phyloP scores from a whole-genome alignment of 2,888 invertebrate species.

The Bruchidius siliquastri region DNA sequence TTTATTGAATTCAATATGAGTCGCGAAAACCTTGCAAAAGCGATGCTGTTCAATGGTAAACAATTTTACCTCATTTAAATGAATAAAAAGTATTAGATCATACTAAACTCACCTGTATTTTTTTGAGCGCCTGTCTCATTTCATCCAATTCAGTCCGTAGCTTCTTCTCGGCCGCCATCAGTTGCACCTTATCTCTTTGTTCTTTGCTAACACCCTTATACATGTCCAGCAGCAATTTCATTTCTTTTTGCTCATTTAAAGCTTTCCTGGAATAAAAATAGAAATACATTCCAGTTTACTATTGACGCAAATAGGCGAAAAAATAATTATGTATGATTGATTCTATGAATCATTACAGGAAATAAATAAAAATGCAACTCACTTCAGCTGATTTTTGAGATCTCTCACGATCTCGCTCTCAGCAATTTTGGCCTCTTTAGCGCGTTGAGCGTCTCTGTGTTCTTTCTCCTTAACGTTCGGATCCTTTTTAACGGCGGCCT shows the following conservation, averaged over 20 bases:
- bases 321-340: background rate
- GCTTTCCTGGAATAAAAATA: slow-evolving; percentile 64
- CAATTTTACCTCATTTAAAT: too few relatives aligned
- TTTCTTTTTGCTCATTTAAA: slow-evolving; percentile 87
- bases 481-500: slow-evolving; percentile 57
- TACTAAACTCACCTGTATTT: slow-evolving; percentile 61
- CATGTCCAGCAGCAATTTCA: slow-evolving; percentile 92
- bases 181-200: slow-evolving; percentile 90
- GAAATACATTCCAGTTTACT: too few relatives aligned
- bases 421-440: slow-evolving; percentile 60
- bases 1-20: too few relatives aligned
- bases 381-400: slow-evolving; percentile 89
- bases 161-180: slow-evolving; percentile 94
- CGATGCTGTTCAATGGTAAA: too few relatives aligned
- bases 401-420: slow-evolving; percentile 80
- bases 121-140: slow-evolving; percentile 76
- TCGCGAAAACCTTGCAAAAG: too few relatives aligned
- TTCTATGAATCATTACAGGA: background rate
- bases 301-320: too few relatives aligned
- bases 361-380: slow-evolving; percentile 43
- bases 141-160: slow-evolving; percentile 87
- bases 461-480: slow-evolving; percentile 60
- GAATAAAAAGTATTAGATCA: background rate
- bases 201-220: slow-evolving; percentile 97
- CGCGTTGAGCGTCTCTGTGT: slow-evolving; percentile 56